Evolutionary conservation across 2,113 vertebrate genomes (phyloP).

Genomic region (Podarcis muralis): DNA sequence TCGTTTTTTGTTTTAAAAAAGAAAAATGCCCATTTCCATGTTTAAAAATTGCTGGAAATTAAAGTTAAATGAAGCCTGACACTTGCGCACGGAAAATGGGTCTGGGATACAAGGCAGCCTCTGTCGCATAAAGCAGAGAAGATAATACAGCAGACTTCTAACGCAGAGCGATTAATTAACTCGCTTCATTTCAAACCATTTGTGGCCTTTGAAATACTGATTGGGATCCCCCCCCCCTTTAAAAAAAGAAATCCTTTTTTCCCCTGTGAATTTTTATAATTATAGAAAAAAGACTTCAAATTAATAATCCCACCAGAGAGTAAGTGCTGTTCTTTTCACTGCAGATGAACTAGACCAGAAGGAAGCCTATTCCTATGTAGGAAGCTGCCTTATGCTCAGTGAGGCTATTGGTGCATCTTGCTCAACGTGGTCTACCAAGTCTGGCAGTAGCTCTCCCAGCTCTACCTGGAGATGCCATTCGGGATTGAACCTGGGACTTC

Average conservation of each 20-base stretch:
- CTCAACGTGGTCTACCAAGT: neutral
- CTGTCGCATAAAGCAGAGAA: neutral
- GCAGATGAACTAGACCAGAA: neutral
- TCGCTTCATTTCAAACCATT: slow-evolving; percentile 6
- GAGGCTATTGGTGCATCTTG: neutral
- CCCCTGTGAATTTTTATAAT: neutral
- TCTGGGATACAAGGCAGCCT: neutral
- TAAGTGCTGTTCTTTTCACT: neutral
- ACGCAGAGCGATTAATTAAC: slow-evolving; percentile 2
- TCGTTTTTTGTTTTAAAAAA: neutral
- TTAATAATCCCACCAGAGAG: neutral
- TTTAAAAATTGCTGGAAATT: slow-evolving; percentile 38
- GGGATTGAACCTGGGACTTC: too few species aligned
- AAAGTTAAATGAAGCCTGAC: slow-evolving; percentile 31
- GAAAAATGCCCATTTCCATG: neutral
- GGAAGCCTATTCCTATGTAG: neutral
- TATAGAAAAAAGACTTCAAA: neutral
- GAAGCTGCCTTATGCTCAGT: too few species aligned
- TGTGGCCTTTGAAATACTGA: neutral
- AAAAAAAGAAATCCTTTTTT: neutral
- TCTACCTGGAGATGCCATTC: too few species aligned
- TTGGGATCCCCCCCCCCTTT: neutral
- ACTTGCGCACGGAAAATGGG: slow-evolving; percentile 2
- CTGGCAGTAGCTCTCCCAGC: too few species aligned
- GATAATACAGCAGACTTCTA: neutral